Evolutionary conservation across 2,113 vertebrate genomes (phyloP), one percentile per base, ranked within the genome.

Genomic region (Arothron firmamentum): DNA sequence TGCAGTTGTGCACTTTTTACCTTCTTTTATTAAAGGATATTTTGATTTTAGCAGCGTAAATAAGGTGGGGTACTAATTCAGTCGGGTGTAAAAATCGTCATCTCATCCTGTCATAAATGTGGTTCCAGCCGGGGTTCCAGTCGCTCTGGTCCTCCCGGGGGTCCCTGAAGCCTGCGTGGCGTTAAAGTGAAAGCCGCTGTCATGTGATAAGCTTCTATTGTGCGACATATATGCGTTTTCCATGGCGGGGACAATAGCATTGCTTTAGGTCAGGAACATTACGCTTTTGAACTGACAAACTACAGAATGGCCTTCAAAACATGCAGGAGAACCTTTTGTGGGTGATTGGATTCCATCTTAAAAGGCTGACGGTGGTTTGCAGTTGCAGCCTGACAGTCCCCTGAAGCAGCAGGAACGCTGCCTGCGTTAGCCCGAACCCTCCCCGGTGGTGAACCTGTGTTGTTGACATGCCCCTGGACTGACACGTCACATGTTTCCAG

Each of bases 401-500:
- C 58, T 56, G 63, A 62, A 62, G 51, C 49, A 45, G 18, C 67
- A 38, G 65, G 66, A 60, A 60, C 2, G 43, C 18, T 21, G 48
- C 15, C 15, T 4, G 15, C 42, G 21, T 54, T 45, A 14, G 52
- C 34, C 34, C 28, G 49, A 52, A 17, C 14, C 15, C 2, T 47
- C 14, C 45, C n/a, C 45, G 16, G 16, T 45, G 43, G 43, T 45
- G 43, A 45, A 28, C 25, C 25, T 28, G 25, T 38, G 56, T 51
- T 61, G 57, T 25, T 10, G 20, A 60, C 62, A 57, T 59, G n/a
- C 54, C 62, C n/a, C 52, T 31, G 66, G 56, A 38, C 61, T 59
- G 70, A 65, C 65, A 77, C 75, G 65, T 54, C 59, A 67, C 53
- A 59, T 63, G 59, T 55, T 68, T 52, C 41, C 56, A 51, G 62